A percentile compares a stretch with the other conserved stretches of the same genome.
phyloP scores from a whole-genome alignment of 2,797 vertebrate species.

The Rachycentron canadum region DNA sequence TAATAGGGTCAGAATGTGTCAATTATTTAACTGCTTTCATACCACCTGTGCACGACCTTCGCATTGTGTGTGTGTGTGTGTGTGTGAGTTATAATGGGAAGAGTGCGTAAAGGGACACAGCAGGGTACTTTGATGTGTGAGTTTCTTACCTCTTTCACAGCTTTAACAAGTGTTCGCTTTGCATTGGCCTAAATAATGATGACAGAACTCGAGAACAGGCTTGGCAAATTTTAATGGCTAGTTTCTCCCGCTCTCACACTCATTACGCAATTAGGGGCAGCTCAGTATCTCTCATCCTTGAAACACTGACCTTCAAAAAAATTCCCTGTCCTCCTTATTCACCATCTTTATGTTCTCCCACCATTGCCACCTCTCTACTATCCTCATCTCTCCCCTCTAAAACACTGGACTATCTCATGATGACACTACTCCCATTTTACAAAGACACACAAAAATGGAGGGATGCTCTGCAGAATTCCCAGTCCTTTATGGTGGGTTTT shows the following conservation, averaged over 20 bases:
- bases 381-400: neutral
- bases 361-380: neutral
- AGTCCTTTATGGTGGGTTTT: neutral
- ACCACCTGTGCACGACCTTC: neutral
- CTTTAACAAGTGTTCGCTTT: constrained; percentile 7
- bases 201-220: neutral
- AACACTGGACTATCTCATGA: constrained; percentile 18
- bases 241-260: neutral
- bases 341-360: neutral
- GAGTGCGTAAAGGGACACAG: neutral
- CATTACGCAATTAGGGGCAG: constrained; percentile 10
- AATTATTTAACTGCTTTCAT: neutral
- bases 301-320: constrained; percentile 42
- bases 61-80: neutral
- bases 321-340: constrained; percentile 3
- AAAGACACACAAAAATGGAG: neutral
- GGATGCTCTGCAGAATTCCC: neutral
- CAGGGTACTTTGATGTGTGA: neutral
- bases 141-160: constrained; percentile 6
- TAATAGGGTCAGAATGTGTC: neutral
- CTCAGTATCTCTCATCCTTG: constrained; percentile 17
- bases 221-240: constrained; percentile 23
- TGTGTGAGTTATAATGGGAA: neutral
- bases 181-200: constrained; percentile 30
- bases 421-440: neutral